Conservation (phyloP, 1,140 invertebrate species). For the Drosophila erecta region DNA sequence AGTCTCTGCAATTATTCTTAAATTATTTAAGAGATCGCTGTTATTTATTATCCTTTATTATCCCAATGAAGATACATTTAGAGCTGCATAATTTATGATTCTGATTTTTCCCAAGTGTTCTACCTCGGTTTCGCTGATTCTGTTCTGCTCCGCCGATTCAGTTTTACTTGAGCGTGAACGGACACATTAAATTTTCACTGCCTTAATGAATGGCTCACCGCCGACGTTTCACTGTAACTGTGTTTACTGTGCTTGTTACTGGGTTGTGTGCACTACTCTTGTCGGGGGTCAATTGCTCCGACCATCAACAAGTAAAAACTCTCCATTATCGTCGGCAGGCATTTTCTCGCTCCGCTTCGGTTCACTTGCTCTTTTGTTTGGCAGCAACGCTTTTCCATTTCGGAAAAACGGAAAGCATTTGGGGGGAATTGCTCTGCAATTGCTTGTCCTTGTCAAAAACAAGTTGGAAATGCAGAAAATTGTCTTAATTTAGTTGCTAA, state of each 20-base stretch:
- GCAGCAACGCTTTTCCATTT: conserved; percentile 56
- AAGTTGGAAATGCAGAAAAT: neutral
- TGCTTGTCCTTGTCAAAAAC: neutral
- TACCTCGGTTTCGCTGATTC: conserved; percentile 52
- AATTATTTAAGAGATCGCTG: neutral
- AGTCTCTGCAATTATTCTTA: too few species aligned
- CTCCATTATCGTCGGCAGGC: conserved; percentile 64
- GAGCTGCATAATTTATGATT: conserved; percentile 1
- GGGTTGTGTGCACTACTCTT: conserved; percentile 46
- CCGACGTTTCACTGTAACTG: conserved; percentile 24
- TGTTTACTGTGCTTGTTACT: conserved; percentile 20
- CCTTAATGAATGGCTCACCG: conserved; percentile 68
- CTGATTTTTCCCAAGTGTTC: conserved; percentile 42
- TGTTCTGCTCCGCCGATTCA: conserved; percentile 70
- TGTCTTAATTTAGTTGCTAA: neutral
- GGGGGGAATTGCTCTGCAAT: conserved; percentile 1
- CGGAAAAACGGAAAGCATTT: conserved; percentile 37
- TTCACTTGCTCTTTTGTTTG: conserved; percentile 65
- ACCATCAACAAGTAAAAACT: conserved; percentile 76
- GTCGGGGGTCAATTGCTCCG: conserved; percentile 52
- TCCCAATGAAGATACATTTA: neutral
- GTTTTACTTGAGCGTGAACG: conserved; percentile 82
- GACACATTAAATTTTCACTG: conserved; percentile 76
- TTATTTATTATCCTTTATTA: neutral
- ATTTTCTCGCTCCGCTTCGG: conserved; percentile 60